Conservation (phyloP, 2,113 vertebrate genomes). For the Rana temporaria region DNA sequence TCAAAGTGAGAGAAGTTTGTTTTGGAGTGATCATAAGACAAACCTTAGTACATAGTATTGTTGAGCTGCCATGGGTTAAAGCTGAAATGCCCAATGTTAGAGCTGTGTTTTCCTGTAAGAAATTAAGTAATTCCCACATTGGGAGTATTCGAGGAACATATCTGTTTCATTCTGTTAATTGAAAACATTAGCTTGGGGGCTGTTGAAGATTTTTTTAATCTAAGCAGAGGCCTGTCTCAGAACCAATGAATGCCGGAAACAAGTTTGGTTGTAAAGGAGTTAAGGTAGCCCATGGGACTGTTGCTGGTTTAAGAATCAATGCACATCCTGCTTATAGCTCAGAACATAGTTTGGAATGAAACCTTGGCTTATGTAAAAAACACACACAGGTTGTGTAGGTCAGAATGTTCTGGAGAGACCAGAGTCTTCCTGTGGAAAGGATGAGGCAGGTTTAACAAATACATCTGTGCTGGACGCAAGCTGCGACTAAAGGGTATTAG, state of each 20-base stretch:
- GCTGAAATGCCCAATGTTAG: background rate
- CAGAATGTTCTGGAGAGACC: slow-evolving; percentile 37
- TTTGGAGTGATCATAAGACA: background rate
- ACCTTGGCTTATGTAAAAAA: slow-evolving; percentile 19
- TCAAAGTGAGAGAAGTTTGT: background rate
- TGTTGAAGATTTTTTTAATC: slow-evolving; percentile 29
- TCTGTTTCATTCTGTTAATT: slow-evolving; percentile 49
- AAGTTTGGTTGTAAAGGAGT: background rate
- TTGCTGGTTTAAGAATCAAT: slow-evolving; percentile 17
- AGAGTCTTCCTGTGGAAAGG: slow-evolving; percentile 46
- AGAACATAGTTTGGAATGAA: slow-evolving; percentile 21
- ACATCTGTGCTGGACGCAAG: slow-evolving; percentile 24
- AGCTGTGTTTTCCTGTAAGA: slow-evolving; percentile 47
- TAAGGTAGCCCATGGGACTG: slow-evolving; percentile 4
- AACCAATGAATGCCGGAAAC: background rate
- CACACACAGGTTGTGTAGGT: slow-evolving; percentile 26
- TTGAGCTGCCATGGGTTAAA: slow-evolving; percentile 31
- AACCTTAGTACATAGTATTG: background rate
- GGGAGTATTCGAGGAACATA: slow-evolving; percentile 43
- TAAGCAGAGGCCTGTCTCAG: slow-evolving; percentile 7
- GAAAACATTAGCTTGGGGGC: slow-evolving; percentile 48
- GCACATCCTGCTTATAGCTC: slow-evolving; percentile 10
- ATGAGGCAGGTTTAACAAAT: slow-evolving; percentile 18
- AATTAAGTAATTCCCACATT: slow-evolving; percentile 32
- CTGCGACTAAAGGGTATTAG: background rate